Conservation (phyloP, 2,888 invertebrate genomes). For the Drosophila pegasa region DNA sequence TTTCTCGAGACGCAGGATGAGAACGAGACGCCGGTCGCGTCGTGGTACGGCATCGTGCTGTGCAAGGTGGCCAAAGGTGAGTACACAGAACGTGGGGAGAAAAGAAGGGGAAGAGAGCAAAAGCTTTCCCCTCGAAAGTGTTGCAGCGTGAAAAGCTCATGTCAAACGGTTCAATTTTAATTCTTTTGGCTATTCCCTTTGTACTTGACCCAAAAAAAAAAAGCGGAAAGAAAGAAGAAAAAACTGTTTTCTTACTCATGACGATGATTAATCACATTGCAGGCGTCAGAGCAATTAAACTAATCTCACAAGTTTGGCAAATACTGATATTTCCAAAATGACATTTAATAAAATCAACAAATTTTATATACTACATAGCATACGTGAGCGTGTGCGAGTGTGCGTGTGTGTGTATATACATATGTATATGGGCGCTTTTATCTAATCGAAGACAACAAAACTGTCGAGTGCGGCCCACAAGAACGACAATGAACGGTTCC, state of each 20-base stretch:
- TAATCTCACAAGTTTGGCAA: slow-evolving; percentile 56
- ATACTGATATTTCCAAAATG: slow-evolving; percentile 60
- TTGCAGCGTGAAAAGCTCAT: slow-evolving; percentile 2
- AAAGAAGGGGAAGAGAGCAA: not conserved
- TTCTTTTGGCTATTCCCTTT: slow-evolving; percentile 4
- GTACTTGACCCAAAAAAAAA: slow-evolving; percentile 40
- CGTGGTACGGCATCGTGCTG: slow-evolving; percentile 89
- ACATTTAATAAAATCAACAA: slow-evolving; percentile 66
- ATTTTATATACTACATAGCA: slow-evolving; percentile 11
- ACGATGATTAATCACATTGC: slow-evolving; percentile 57
- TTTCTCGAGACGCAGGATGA: slow-evolving; percentile 82
- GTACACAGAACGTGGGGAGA: slow-evolving; percentile 35
- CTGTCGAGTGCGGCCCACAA: slow-evolving; percentile 37
- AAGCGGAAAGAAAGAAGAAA: slow-evolving; percentile 7
- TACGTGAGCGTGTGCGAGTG: not conserved
- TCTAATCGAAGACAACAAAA: slow-evolving; percentile 48
- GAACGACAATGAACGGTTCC: slow-evolving; percentile 51
- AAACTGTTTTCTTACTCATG: slow-evolving; percentile 24
- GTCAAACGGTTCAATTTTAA: slow-evolving; percentile 3
- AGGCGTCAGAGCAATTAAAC: slow-evolving; percentile 66
- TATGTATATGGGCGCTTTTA: slow-evolving; percentile 33
- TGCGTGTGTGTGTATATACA: slow-evolving; percentile 6
- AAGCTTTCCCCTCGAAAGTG: slow-evolving; percentile 16
- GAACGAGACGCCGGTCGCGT: slow-evolving; percentile 82
- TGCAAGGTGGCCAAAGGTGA: slow-evolving; percentile 90